A percentile compares a stretch with the other conserved stretches of the same genome.
phyloP scores from a whole-genome alignment of 2,888 invertebrate species.

The Ernsta delagoae region DNA sequence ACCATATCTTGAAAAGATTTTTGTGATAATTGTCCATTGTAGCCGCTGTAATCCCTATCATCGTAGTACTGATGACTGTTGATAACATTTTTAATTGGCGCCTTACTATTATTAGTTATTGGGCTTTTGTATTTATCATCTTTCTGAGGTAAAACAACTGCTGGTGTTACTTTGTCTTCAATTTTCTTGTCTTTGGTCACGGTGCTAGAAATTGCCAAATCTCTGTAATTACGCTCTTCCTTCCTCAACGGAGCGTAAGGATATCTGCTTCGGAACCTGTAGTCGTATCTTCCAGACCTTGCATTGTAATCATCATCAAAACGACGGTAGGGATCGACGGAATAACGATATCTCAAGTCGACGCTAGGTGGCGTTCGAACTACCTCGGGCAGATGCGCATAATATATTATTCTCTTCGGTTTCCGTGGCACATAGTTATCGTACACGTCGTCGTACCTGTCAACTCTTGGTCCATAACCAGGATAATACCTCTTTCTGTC shows the following conservation, averaged over 20 bases:
- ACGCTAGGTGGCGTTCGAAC: conserved; percentile 86
- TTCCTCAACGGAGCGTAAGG: conserved; percentile 75
- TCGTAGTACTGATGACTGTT: conserved; percentile 81
- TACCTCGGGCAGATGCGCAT: conserved; percentile 89
- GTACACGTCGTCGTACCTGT: conserved; percentile 73
- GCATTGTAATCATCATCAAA: conserved; percentile 71
- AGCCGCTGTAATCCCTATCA: conserved; percentile 52
- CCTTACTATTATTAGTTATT: conserved; percentile 45
- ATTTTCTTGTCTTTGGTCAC: conserved; percentile 71
- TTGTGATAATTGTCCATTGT: conserved; percentile 64
- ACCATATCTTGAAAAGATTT: conserved; percentile 68
- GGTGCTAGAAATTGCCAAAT: conserved; percentile 70
- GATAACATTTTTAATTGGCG: conserved; percentile 57
- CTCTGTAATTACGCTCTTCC: conserved; percentile 77
- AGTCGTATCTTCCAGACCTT: conserved; percentile 73
- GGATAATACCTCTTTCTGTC: conserved; percentile 66
- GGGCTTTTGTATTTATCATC: conserved; percentile 59
- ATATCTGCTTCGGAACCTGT: conserved; percentile 73
- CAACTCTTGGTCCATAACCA: conserved; percentile 63
- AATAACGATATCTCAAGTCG: conserved; percentile 82
- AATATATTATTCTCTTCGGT: conserved; percentile 88
- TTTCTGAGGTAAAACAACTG: conserved; percentile 72
- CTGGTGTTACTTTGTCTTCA: conserved; percentile 78
- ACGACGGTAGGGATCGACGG: conserved; percentile 73
- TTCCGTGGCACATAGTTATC: conserved; percentile 74